A percentile compares a stretch with the other conserved stretches of the same genome.
Conservation (phyloP, 1,140 invertebrate species). For the Hermatobates lingyangjiaoensis region DNA sequence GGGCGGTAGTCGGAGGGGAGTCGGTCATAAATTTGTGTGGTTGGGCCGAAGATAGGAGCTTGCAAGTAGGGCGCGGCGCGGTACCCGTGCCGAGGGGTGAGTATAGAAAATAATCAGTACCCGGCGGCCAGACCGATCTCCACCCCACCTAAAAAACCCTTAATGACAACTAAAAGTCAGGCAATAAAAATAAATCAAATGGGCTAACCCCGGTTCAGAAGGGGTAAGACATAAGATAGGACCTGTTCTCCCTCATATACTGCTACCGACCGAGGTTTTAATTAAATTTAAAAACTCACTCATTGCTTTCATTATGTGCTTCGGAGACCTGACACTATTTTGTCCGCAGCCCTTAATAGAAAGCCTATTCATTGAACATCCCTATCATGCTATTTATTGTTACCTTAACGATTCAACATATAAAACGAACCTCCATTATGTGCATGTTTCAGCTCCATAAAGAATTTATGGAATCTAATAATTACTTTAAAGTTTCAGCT, state of each 20-base stretch:
- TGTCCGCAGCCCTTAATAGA: too few relatives aligned
- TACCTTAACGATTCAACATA: too few relatives aligned
- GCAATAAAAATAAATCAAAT: conserved; percentile 18
- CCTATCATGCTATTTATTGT: too few relatives aligned
- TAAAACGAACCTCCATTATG: too few relatives aligned
- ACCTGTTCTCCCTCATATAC: too few relatives aligned
- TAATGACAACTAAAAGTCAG: conserved; percentile 16
- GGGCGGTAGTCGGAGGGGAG: conserved; percentile 1
- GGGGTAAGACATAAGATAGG: conserved; percentile 1
- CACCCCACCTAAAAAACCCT: conserved; percentile 9
- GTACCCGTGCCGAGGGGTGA: too few relatives aligned
- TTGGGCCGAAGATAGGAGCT: conserved; percentile 3
- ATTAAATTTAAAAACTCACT: conserved; percentile 8
- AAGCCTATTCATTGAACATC: too few relatives aligned
- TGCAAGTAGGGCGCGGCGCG: too few relatives aligned
- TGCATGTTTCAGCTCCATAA: too few relatives aligned
- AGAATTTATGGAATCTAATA: too few relatives aligned
- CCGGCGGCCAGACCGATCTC: neutral
- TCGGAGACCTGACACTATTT: too few relatives aligned
- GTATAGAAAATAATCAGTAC: conserved; percentile 10
- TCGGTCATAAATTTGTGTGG: conserved; percentile 8
- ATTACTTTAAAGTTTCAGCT: too few relatives aligned
- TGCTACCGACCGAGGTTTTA: neutral
- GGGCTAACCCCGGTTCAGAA: conserved; percentile 7
- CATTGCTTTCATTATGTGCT: conserved; percentile 11